Evolutionary conservation across 2,888 invertebrate genomes (phyloP).

Genomic region (Meandrusa payeni): DNA sequence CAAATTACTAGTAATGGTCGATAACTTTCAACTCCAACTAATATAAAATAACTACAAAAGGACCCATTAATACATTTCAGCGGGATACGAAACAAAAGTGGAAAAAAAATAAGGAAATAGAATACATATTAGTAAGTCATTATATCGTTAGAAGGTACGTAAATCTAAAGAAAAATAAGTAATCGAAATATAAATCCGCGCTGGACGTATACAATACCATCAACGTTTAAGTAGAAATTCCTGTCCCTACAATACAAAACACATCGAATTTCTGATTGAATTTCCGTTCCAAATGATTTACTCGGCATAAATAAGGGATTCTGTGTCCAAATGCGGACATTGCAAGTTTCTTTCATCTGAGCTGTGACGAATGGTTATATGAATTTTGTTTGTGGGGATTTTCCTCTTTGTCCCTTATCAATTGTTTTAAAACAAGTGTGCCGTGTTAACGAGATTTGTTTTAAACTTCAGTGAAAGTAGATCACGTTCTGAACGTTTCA

Average conservation of each 20-base stretch:
- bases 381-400: conserved; percentile 29
- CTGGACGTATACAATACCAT: conserved; percentile 3
- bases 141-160: no score
- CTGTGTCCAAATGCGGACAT: conserved; percentile 33
- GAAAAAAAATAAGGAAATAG: no score
- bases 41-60: no score
- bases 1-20: no score
- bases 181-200: conserved; percentile 17
- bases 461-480: conserved; percentile 1
- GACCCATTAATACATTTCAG: no score
- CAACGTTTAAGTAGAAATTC: conserved; percentile 17
- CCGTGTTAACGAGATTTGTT: conserved; percentile 3
- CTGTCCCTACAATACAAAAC: conserved; percentile 26
- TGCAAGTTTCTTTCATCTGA: conserved; percentile 36
- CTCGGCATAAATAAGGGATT: conserved; percentile 52
- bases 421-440: conserved; percentile 17
- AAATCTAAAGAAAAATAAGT: no score
- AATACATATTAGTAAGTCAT: no score
- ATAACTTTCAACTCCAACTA: no score
- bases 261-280: conserved; percentile 56
- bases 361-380: conserved; percentile 31
- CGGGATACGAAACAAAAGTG: no score
- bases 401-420: conserved; percentile 33
- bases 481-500: conserved; percentile 10
- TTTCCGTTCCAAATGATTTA: conserved; percentile 62